Evolutionary conservation across 2,113 vertebrate species (phyloP).

Genomic region (Sapajus apella): DNA sequence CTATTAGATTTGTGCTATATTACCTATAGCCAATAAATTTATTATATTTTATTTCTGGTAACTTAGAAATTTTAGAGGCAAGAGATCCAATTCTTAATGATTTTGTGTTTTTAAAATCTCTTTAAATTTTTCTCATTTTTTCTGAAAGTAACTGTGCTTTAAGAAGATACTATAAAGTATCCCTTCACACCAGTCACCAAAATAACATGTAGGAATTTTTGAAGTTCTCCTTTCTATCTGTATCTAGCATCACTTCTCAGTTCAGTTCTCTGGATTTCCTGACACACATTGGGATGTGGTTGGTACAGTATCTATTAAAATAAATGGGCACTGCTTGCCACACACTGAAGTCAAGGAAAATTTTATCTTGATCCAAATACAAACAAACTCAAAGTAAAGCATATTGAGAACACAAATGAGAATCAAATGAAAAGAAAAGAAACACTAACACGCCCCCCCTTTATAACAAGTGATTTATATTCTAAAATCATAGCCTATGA

Average conservation of each 20-base stretch:
- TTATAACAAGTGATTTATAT: conserved; percentile 23
- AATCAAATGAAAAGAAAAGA: neutral
- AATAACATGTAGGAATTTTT: conserved; percentile 62
- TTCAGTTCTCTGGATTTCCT: conserved; percentile 48
- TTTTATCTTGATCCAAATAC: neutral
- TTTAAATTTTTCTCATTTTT: neutral
- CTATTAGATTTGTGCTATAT: conserved; percentile 12
- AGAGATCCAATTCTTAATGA: conserved; percentile 47
- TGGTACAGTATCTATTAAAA: conserved; percentile 51
- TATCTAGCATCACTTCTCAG: conserved; percentile 2
- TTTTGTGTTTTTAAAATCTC: neutral
- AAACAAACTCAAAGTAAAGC: conserved; percentile 13
- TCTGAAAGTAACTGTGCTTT: conserved; percentile 48
- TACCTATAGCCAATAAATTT: neutral
- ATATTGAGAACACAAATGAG: conserved; percentile 6
- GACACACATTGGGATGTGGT: neutral
- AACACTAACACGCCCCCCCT: neutral
- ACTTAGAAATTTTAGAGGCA: conserved; percentile 45
- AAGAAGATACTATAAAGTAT: conserved; percentile 60
- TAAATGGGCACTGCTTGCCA: neutral
- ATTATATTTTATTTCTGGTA: conserved; percentile 58
- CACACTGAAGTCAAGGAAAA: conserved; percentile 8
- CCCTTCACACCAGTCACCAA: conserved; percentile 21
- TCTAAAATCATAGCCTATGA: neutral
- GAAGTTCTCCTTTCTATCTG: conserved; percentile 1